A percentile compares a stretch with the other conserved stretches of the same genome.
These are phyloP conservation scores for Byasa hedistus DNA, from an alignment of 2,888 invertebrate species.

Conservation along the genomic window DNA sequence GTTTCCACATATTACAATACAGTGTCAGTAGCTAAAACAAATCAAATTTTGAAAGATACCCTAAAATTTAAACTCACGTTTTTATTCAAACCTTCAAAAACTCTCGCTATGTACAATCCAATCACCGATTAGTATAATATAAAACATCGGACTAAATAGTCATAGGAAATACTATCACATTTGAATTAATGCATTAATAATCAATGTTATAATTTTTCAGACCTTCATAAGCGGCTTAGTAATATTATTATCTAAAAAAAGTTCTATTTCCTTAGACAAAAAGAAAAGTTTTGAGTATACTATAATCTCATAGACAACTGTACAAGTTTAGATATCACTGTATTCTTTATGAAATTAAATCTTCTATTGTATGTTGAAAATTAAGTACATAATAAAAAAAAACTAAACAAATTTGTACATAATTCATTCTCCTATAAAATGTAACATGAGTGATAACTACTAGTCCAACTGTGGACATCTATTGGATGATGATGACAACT, in stretches of 20 bases:
- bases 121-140: background rate
- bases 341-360: background rate
- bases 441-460: background rate
- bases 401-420: background rate
- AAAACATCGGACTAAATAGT: slow-evolving; percentile 3
- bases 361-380: background rate
- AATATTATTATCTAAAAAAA: background rate
- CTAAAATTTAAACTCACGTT: background rate
- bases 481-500: background rate
- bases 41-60: background rate
- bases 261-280: background rate
- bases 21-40: background rate
- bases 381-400: background rate
- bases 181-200: slow-evolving; percentile 9
- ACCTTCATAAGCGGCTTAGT: background rate
- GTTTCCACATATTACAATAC: background rate
- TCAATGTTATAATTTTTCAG: background rate
- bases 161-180: slow-evolving; percentile 1
- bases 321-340: background rate
- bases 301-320: background rate
- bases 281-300: background rate
- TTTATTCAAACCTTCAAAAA: too few species aligned
- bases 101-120: background rate
- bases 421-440: background rate
- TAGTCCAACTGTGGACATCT: background rate